These are phyloP conservation scores for Brachionus paranguensis DNA, from an alignment of 1,140 invertebrate species.

Conservation along the genomic window DNA sequence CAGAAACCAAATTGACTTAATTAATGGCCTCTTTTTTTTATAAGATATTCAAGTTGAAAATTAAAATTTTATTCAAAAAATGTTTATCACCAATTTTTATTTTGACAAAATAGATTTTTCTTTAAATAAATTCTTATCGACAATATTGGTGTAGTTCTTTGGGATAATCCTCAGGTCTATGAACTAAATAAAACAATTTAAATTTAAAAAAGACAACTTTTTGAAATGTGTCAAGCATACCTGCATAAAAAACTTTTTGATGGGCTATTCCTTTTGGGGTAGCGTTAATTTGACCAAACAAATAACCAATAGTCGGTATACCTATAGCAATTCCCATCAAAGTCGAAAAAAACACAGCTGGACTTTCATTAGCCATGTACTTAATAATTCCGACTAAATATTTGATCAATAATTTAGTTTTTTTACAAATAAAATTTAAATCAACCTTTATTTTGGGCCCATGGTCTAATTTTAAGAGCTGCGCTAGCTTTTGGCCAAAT, in stretches of 20 bases:
- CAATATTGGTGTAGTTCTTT: conserved; percentile 39
- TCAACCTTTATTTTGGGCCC: not conserved
- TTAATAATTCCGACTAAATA: not conserved
- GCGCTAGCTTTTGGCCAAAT: conserved; percentile 40
- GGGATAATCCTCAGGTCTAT: conserved; percentile 33
- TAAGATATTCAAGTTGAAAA: not conserved
- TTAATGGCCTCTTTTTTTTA: not conserved
- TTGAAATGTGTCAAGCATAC: not conserved
- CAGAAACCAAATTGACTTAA: not conserved
- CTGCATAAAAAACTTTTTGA: conserved; percentile 26
- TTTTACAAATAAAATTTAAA: not conserved
- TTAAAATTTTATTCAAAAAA: not conserved
- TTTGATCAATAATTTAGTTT: not conserved
- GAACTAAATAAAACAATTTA: not conserved
- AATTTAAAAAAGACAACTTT: not conserved
- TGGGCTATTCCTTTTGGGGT: conserved; percentile 5
- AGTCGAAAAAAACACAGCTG: conserved; percentile 25
- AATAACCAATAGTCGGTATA: not conserved
- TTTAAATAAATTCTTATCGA: not conserved
- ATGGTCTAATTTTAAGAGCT: conserved; percentile 15
- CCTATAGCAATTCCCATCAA: conserved; percentile 3
- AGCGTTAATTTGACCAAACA: not conserved
- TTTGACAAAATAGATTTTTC: not conserved
- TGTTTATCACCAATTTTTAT: not conserved
- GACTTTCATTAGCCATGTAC: conserved; percentile 24